Evolutionary conservation across 2,113 vertebrate species (phyloP), one percentile per base, ranked within the genome.

Genomic region (Hucho hucho): DNA sequence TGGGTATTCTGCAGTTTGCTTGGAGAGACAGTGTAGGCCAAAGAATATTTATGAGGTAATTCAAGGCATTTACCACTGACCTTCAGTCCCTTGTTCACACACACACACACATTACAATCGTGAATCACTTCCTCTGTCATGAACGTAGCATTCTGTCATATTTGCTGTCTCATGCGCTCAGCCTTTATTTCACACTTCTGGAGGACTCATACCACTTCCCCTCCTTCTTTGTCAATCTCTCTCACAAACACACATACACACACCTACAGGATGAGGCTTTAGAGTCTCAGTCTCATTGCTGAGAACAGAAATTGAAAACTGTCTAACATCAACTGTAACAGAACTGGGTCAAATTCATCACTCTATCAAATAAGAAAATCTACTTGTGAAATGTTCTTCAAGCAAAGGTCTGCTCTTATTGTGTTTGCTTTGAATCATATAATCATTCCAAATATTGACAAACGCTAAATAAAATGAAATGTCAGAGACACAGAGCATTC

Each of bases 1-100:
- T 75, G 73, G 77, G 72, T 43, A 73, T 28, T 68, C 47, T n/a
- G 24, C 20, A 32, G 64, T 32, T 68, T n/a, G 13, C 26, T 32
- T 59, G 25, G 37, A 22, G 43, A 70, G 67, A 24, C 18, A 11
- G 68, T 7, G 61, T 47, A 71, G 68, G 73, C 72, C 37, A 56
- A 70, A 43, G 25, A 66, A 29, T 49, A 69, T 69, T 73, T 56
- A 73, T 63, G 56, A 25, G 43, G 24, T 9, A 5, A 16, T 43
- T 37, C 24, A 20, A 20, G 28, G 29, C 13, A 22, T 46, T 70
- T 14, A 22, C 24, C 25, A 25, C 29, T 43, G 29, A 43, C 66
- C 29, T 43, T 22, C 29, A 69, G 18, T 22, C 37, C 66, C 66
- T 32, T 69, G 58, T 69, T 69, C 68, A 70, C 18, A 12, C 29